Evolutionary conservation across 2,113 vertebrate genomes (phyloP), one percentile per base, ranked within the genome.

Genomic region (Melanocharis versteri): DNA sequence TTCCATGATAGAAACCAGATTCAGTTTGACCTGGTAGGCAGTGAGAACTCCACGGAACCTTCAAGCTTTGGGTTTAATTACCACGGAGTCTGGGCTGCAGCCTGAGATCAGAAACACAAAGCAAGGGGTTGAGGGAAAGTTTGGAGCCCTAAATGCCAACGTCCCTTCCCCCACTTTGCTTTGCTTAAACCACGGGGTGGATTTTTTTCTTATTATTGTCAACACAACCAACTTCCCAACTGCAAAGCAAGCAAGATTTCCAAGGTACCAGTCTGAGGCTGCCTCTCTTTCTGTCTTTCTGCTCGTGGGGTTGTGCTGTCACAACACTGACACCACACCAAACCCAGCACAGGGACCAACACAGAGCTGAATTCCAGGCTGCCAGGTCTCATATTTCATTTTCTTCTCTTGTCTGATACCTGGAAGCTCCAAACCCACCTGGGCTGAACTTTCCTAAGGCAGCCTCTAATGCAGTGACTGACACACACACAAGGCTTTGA

Each of bases 1-100:
- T 33, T 93, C 88, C 51, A 1, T 96, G 91, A 97, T 93, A 84
- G 75, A 97, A 97, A 96, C 94, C 96, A 95, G 96, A 97, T 60
- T 93, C 90, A 24, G 35, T 57, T 84, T 95, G 95, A 97, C 83
- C 97, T 75, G 64, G 83, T 91, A 61, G 82, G 89, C 91, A 96
- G 22, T 0, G 8, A 94, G 87, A 94, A 90, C 93, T 91, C 58
- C 72, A 72, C 66, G 35, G 96, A 96, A 96, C 94, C 96, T 96
- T 54, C 88, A 62, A 70, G 84, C 81, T 51, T 97, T 56, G 90
- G 83, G 96, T 91, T 95, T 95, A 96, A 97, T 95, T 96, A 90
- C 88, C 89, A 33, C 1, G 0, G 94, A 94, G 94, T 10, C 93
- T 89, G 96, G 88, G 24, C 76, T 90, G 92, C 83, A 93, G 96